phyloP scores from a whole-genome alignment of 2,888 invertebrate species.

The Tiliacea citrago region DNA sequence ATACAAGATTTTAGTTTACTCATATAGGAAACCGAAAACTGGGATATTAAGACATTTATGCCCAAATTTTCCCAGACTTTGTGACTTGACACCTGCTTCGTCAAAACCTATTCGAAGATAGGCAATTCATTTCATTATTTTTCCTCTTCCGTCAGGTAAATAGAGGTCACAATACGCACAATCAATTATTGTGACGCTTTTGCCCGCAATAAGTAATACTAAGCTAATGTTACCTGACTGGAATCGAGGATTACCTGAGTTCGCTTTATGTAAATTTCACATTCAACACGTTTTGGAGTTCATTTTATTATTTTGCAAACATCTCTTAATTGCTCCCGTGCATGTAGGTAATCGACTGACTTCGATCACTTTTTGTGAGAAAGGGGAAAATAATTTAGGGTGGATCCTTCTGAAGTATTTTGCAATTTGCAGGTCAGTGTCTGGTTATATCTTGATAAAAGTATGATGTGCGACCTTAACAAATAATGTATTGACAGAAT shows the following conservation, averaged over 20 bases:
- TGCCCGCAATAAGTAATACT: neutral
- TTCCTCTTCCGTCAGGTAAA: neutral
- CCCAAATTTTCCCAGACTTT: neutral
- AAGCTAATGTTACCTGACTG: neutral
- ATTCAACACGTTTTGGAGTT: slow-evolving; percentile 27
- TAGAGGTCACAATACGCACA: neutral
- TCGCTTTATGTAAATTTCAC: slow-evolving; percentile 27
- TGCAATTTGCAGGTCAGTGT: too few relatives aligned
- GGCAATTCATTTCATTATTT: neutral
- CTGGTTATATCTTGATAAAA: too few relatives aligned
- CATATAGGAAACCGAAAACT: slow-evolving; percentile 9
- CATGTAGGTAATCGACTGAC: too few relatives aligned
- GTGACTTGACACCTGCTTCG: neutral
- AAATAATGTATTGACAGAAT: too few relatives aligned
- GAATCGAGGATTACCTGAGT: slow-evolving; percentile 11
- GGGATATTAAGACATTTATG: neutral
- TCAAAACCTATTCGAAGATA: neutral
- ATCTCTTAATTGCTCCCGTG: slow-evolving; percentile 41
- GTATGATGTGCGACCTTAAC: too few relatives aligned
- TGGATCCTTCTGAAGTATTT: too few relatives aligned
- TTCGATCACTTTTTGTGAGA: too few relatives aligned
- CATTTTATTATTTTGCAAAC: slow-evolving; percentile 57
- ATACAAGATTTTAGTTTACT: neutral
- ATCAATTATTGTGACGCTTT: slow-evolving; percentile 2
- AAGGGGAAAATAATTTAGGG: too few relatives aligned